These are phyloP conservation scores for Trachemys scripta DNA, from an alignment of 2,113 vertebrate genomes.

Conservation along the genomic window DNA sequence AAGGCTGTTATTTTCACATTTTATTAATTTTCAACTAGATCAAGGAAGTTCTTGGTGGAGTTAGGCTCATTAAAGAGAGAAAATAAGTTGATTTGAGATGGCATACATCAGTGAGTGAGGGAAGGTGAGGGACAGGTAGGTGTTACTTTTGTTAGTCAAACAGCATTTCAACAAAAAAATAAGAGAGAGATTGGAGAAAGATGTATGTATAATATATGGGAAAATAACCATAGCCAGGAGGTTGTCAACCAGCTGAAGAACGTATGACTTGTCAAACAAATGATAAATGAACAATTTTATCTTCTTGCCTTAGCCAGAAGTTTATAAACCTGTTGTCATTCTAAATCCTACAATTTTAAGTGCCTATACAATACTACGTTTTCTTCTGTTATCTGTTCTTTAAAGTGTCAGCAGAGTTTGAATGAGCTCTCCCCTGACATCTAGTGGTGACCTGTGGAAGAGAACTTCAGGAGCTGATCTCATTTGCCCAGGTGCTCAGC, in stretches of 20 bases:
- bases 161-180: background rate
- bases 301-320: background rate
- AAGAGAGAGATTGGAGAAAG: background rate
- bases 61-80: background rate
- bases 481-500: no score
- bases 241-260: background rate
- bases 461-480: no score
- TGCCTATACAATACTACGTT: background rate
- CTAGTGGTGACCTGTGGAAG: no score
- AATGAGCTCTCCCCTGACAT: no score
- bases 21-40: background rate
- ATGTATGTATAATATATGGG: background rate
- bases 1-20: background rate
- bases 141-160: background rate
- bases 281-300: background rate
- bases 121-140: background rate
- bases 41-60: background rate
- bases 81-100: background rate
- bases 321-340: background rate
- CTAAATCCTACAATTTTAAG: background rate
- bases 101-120: background rate
- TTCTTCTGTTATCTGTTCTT: background rate
- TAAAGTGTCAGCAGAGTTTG: background rate
- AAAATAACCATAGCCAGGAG: background rate
- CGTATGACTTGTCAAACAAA: background rate